Evolutionary conservation across 2,113 vertebrate genomes (phyloP).

Genomic region (Centropus bengalensis): DNA sequence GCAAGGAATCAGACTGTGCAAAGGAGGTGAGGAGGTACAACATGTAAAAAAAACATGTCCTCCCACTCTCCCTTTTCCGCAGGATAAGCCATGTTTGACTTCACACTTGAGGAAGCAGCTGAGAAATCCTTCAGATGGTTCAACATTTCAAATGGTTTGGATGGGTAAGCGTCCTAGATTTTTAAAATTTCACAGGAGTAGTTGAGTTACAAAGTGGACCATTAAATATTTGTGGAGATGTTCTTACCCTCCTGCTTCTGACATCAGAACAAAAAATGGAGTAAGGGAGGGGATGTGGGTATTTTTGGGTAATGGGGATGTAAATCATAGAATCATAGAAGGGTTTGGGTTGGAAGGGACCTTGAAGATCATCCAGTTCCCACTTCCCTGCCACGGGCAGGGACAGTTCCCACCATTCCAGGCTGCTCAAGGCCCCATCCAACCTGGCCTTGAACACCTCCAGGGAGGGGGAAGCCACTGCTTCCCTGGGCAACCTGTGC

Average conservation of each 20-base stretch:
- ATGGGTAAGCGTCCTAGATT: constrained; percentile 48
- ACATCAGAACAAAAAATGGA: not conserved
- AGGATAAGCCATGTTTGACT: constrained; percentile 58
- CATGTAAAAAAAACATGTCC: constrained; percentile 67
- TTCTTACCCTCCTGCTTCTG: not conserved
- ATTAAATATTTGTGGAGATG: not conserved
- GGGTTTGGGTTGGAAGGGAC: no score
- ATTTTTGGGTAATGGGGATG: not conserved
- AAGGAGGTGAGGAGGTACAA: constrained; percentile 64
- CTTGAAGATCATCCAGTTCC: no score
- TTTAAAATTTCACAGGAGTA: not conserved
- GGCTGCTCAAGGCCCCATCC: no score
- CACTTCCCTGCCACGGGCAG: no score
- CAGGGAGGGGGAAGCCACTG: no score
- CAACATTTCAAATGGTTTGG: constrained; percentile 19
- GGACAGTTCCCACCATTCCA: no score
- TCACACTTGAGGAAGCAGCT: constrained; percentile 45
- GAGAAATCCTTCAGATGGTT: constrained; percentile 64
- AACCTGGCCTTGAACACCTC: no score
- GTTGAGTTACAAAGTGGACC: constrained; percentile 16
- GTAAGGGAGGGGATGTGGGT: not conserved
- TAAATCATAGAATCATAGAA: not conserved
- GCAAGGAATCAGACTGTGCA: constrained; percentile 56
- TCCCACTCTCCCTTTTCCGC: constrained; percentile 49
- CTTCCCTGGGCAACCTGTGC: no score